These are phyloP conservation scores for Esperia sulphurella DNA, from an alignment of 2,888 invertebrate genomes.

Conservation along the genomic window DNA sequence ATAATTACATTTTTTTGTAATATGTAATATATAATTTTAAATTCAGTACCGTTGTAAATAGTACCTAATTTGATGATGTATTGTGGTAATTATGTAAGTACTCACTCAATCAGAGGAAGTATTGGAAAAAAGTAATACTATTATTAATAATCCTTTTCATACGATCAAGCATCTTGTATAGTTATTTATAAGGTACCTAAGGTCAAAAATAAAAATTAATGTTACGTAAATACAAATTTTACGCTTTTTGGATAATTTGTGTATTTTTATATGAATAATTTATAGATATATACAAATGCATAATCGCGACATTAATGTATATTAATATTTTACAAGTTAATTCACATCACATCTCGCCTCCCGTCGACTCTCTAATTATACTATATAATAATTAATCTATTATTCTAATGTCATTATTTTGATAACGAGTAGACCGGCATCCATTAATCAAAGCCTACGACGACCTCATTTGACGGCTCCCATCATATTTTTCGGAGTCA, in stretches of 20 bases:
- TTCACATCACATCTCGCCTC: conserved; percentile 21
- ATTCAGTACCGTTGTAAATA: not conserved
- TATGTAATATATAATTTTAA: not conserved
- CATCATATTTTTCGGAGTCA: conserved; percentile 63
- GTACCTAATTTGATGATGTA: not conserved
- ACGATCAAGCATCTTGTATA: no score
- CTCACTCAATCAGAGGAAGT: not conserved
- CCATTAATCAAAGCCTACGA: conserved; percentile 63
- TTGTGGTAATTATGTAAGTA: not conserved
- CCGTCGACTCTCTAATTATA: conserved; percentile 45
- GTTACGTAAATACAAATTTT: no score
- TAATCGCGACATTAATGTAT: not conserved
- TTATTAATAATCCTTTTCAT: no score
- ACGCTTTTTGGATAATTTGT: not conserved
- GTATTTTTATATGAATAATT: not conserved
- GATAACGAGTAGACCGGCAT: conserved; percentile 33
- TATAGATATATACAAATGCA: not conserved
- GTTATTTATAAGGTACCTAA: no score
- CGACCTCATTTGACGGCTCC: conserved; percentile 54
- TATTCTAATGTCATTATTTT: conserved; percentile 55
- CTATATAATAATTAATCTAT: conserved; percentile 48
- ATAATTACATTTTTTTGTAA: not conserved
- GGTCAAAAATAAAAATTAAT: no score
- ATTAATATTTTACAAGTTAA: conserved; percentile 12
- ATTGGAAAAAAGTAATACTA: no score